phyloP scores from a whole-genome alignment of 2,797 vertebrate genomes.

The Parotocinclus haroldoi region DNA sequence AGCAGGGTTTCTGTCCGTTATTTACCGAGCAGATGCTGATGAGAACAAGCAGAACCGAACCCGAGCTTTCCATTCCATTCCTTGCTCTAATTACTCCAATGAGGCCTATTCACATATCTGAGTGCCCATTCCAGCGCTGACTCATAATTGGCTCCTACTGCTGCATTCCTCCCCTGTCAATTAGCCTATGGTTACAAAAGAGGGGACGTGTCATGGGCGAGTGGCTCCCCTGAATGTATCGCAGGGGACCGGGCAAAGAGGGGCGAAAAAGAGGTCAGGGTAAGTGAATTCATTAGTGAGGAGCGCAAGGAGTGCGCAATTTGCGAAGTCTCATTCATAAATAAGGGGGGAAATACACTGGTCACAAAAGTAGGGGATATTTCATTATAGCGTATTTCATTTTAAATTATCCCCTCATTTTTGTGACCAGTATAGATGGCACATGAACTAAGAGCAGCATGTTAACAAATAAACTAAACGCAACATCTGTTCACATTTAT shows the following conservation, averaged over 20 bases:
- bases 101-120: constrained; percentile 26
- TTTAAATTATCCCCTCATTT: too few species aligned
- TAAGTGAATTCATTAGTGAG: constrained; percentile 22
- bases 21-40: neutral
- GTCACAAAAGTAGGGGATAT: too few species aligned
- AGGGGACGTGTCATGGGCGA: constrained; percentile 16
- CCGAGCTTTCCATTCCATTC: constrained; percentile 22
- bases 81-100: constrained; percentile 27
- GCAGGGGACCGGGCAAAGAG: neutral
- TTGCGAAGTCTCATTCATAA: neutral
- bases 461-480: too few species aligned
- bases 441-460: too few species aligned
- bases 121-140: constrained; percentile 17
- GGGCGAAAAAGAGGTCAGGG: neutral
- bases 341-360: neutral
- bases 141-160: constrained; percentile 25
- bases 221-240: neutral
- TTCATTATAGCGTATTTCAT: too few species aligned
- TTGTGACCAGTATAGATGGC: too few species aligned
- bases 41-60: constrained; percentile 4
- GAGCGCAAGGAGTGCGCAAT: neutral
- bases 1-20: too few species aligned
- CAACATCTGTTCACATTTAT: too few species aligned
- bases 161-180: constrained; percentile 16
- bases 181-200: constrained; percentile 26